Percentiles rank a stretch among this genome's conserved stretches.
These are phyloP conservation scores for Drosophila parvula DNA, from an alignment of 1,140 invertebrate species.

Conservation along the genomic window DNA sequence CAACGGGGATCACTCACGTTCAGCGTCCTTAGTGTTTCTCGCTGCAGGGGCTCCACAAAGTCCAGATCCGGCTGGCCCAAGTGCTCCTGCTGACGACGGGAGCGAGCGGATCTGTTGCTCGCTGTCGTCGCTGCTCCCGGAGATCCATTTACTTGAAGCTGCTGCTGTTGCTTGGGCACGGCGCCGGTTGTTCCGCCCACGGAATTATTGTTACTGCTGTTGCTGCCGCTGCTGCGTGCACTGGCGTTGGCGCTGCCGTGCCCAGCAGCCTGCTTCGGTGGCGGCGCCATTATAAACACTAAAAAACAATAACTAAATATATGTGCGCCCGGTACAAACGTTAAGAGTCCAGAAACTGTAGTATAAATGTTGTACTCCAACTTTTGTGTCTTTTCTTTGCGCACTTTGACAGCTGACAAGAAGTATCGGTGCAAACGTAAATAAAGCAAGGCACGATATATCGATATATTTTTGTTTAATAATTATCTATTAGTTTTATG, in stretches of 20 bases:
- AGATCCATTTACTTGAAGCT: conserved; percentile 15
- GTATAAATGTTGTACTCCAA: conserved; percentile 8
- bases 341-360: background rate
- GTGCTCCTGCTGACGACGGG: conserved; percentile 56
- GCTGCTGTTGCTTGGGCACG: conserved; percentile 56
- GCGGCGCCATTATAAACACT: conserved; percentile 60
- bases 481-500: background rate
- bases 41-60: conserved; percentile 59
- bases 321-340: background rate
- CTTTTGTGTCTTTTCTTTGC: conserved; percentile 28
- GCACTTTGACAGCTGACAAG: conserved; percentile 31
- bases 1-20: conserved; percentile 68
- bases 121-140: conserved; percentile 24
- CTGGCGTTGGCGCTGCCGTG: conserved; percentile 14
- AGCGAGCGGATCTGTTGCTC: conserved; percentile 27
- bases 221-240: background rate
- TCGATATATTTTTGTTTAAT: background rate
- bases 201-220: conserved; percentile 35
- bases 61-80: conserved; percentile 63
- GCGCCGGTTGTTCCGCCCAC: conserved; percentile 48
- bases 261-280: conserved; percentile 50
- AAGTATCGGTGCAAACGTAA: conserved; percentile 2
- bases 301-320: conserved; percentile 16
- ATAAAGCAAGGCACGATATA: background rate
- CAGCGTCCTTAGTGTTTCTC: conserved; percentile 60